A percentile compares a stretch with the other conserved stretches of the same genome.
These are phyloP conservation scores for Elysia chlorotica DNA, from an alignment of 1,140 invertebrate genomes.

Conservation along the genomic window DNA sequence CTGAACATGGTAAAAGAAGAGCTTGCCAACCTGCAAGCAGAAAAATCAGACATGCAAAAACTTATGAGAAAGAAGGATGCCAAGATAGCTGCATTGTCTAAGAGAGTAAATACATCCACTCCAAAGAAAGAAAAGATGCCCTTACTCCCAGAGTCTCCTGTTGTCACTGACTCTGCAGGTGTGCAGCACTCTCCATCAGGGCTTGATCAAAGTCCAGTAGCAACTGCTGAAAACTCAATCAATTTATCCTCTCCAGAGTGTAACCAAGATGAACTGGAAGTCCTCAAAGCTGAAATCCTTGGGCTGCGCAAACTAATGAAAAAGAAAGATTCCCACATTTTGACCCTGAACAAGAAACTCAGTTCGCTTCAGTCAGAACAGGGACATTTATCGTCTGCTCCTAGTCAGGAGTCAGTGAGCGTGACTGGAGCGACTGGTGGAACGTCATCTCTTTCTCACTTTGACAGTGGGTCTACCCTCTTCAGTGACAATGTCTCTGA, in stretches of 20 bases:
- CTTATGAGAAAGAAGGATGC: conserved; percentile 34
- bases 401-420: conserved; percentile 11
- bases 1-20: conserved; percentile 23
- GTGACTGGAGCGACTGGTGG: neutral
- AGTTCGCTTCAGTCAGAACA: neutral
- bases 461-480: neutral
- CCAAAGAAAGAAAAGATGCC: conserved; percentile 13
- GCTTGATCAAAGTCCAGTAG: neutral
- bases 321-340: conserved; percentile 27
- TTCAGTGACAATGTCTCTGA: conserved; percentile 7
- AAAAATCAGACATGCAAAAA: conserved; percentile 31
- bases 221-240: neutral
- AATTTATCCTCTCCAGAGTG: too few relatives aligned
- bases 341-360: conserved; percentile 18
- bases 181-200: neutral
- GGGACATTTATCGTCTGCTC: conserved; percentile 1
- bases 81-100: conserved; percentile 19
- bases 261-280: conserved; percentile 2
- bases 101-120: conserved; percentile 17
- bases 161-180: neutral
- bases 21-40: conserved; percentile 5
- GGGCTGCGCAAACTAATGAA: conserved; percentile 16
- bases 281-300: conserved; percentile 16
- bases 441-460: neutral
- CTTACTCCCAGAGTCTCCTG: conserved; percentile 3